Base-by-base conservation (phyloP, 2,888 invertebrate genomes). In the Oligia latruncula region DNA sequence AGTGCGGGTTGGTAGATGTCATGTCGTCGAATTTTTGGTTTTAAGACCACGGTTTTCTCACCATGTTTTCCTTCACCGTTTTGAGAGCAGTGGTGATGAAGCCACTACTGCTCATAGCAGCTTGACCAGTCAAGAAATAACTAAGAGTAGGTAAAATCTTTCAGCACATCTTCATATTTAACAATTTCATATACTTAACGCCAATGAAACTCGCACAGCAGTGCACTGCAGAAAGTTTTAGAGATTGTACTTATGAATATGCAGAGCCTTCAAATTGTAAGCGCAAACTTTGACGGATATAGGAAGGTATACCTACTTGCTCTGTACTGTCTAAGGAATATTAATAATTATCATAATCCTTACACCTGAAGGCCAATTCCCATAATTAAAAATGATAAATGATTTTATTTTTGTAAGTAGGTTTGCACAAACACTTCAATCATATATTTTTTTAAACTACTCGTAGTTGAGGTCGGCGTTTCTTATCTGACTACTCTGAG, bases 211-310 rank as follows among this genome's bases (percentile, higher is more conserved):
- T 83, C 76, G 72, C 81, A 70, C 78, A 71, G 80, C 74, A 78
- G 71, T 85, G 87, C 88, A 87, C 82, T 80, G 75, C 81, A 66
- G 82, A 78, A 91, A 91, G 82, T 91, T 91, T 84, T 81, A 78
- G 78, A 87, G 84, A 85, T 86, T 90, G 80, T 89, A 4, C 58
- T 60, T 60, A 91, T 91, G 91, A 92, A 92, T 92, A 92, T 91
- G 91, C 89, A 91, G 87, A 85, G 81, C 81, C 82, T 87, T 90
- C 88, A 88, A 90, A 91, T 88, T 89, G 82, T 87, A 85, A 90
- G 86, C 90, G 80, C 83, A 84, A 90, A 91, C 89, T 92, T 90
- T 82, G 83, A 82, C 81, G 83, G 73, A 68, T 81, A 77, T 64
- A 68, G 23, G 29, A 46, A 49, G n/a, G 8, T 62, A 55, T 55